Evolutionary conservation across 2,113 vertebrate genomes (phyloP), one percentile per base, ranked within the genome.

Genomic region (Craseonycteris thonglongyai): DNA sequence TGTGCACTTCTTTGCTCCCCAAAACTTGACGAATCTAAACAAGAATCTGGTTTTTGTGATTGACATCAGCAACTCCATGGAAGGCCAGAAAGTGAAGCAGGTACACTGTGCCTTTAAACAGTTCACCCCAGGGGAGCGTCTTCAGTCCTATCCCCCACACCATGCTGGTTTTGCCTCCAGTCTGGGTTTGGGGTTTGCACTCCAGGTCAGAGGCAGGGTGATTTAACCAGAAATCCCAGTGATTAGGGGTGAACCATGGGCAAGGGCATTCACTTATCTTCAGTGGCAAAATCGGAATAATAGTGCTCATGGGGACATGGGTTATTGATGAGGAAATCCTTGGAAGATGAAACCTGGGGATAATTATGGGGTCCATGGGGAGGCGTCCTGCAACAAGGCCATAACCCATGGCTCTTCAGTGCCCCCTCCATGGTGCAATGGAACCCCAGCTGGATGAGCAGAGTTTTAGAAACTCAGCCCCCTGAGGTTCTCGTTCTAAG

Each of bases 11-110:
- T 99, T 99, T 97, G 99, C 99, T 80, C 99, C 99, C 30, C 93
- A 97, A 72, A 97, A 98, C 96, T 98, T 99, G 97, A 81, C 96
- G 0, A 98, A 97, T 74, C 98, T 99, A 95, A 98, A 98, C 13
- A 99, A 99, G 97, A 99, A 99, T 92, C 95, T 99, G 47, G 96
- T 99, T 88, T 99, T 99, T 96, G 93, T 99, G 56, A 99, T 99
- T 90, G 99, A 99, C 94, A 98, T 95, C 92, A 99, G 99, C 96
- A 98, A 98, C 49, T 99, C 99, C 59, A 99, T 99, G 99, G 0
- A 1, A 8, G 99, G 99, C 96, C 98, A 79, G 94, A 99, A 99
- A 98, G 98, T 99, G 0, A 1, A 90, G 12, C 99, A 99, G 98
- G 99, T 99, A 97, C 76, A 74, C 54, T 19, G 8, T 18, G 11